These are phyloP conservation scores for Poecile montanus DNA, from an alignment of 2,797 vertebrate genomes.

Conservation along the genomic window DNA sequence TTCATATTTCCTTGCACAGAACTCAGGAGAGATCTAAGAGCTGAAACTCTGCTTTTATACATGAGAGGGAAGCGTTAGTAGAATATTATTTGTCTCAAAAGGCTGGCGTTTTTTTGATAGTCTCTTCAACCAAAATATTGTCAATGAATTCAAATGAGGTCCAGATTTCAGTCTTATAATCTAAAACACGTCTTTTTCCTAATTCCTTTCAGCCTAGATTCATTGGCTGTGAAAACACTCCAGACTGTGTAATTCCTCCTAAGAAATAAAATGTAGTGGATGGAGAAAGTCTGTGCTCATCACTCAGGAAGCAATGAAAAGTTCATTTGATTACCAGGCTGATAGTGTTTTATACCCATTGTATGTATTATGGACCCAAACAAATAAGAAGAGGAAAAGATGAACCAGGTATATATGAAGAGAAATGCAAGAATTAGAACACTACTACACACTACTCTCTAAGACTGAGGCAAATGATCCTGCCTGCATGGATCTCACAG, in stretches of 20 bases:
- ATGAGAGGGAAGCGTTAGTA: not conserved
- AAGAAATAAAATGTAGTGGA: not conserved
- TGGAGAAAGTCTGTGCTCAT: not conserved
- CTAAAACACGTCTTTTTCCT: not conserved
- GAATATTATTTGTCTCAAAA: not conserved
- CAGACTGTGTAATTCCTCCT: not conserved
- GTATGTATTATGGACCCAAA: not conserved
- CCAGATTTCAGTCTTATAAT: not conserved
- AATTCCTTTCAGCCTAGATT: not conserved
- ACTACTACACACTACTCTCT: not conserved
- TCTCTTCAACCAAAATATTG: not conserved
- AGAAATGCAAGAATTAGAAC: not conserved
- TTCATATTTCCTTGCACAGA: not conserved
- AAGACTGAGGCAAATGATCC: not conserved
- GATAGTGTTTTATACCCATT: not conserved
- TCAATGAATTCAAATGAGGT: not conserved
- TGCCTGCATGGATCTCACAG: not conserved
- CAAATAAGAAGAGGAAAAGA: not conserved
- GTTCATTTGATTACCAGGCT: conserved; percentile 4
- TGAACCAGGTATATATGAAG: not conserved
- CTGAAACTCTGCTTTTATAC: not conserved
- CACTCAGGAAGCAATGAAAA: conserved; percentile 1
- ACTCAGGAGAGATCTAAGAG: not conserved
- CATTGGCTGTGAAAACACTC: not conserved
- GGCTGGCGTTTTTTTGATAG: not conserved